phyloP scores from a whole-genome alignment of 2,888 invertebrate species.

The Isoperla grammatica region DNA sequence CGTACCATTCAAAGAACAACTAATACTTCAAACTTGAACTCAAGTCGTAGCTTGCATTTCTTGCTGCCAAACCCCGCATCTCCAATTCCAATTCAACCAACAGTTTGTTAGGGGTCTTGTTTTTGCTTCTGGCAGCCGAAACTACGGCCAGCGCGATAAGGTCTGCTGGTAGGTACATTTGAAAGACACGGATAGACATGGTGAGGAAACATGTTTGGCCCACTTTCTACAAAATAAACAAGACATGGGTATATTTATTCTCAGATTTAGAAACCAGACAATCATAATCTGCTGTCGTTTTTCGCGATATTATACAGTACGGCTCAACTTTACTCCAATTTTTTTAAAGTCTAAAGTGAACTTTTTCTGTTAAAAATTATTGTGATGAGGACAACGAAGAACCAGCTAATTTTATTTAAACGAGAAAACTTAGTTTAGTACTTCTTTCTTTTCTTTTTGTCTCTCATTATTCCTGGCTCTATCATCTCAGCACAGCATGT shows the following conservation, averaged over 20 bases:
- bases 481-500: neutral
- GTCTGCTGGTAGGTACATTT: neutral
- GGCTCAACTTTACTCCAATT: neutral
- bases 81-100: constrained; percentile 16
- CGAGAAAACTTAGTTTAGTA: constrained; percentile 3
- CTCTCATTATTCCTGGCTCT: neutral
- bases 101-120: constrained; percentile 5
- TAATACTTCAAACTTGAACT: constrained; percentile 16
- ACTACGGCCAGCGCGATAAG: neutral
- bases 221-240: neutral
- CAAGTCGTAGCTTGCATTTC: constrained; percentile 13
- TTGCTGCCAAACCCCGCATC: constrained; percentile 6
- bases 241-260: neutral
- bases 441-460: neutral
- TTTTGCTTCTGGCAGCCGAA: neutral
- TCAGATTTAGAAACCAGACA: neutral
- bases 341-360: neutral
- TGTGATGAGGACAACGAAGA: neutral
- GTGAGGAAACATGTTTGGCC: too few relatives aligned
- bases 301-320: too few relatives aligned
- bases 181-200: too few relatives aligned
- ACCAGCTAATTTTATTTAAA: constrained; percentile 8
- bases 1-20: constrained; percentile 8
- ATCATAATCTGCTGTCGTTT: too few relatives aligned
- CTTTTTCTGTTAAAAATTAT: neutral